Conservation (phyloP, 2,797 vertebrate species). For the Perodicticus potto region DNA sequence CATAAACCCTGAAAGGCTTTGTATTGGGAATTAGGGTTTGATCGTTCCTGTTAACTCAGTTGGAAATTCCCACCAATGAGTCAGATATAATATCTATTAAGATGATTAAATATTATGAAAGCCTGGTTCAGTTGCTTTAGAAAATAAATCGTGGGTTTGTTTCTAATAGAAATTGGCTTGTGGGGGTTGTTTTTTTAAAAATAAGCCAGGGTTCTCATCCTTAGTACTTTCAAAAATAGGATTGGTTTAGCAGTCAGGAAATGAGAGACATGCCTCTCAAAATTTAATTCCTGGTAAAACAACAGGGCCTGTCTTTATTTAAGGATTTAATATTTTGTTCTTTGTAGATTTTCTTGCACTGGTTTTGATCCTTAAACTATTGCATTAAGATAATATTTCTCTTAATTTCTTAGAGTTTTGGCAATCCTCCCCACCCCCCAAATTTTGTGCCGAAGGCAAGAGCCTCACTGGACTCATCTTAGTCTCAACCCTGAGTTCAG, state of each 20-base stretch:
- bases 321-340: neutral
- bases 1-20: neutral
- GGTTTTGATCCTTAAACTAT: neutral
- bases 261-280: neutral
- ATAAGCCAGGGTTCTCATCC: neutral
- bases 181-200: neutral
- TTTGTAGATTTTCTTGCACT: neutral
- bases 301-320: neutral
- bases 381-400: neutral
- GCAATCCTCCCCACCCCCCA: accelerated
- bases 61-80: neutral
- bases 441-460: neutral
- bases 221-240: neutral
- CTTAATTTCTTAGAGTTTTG: neutral
- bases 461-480: neutral
- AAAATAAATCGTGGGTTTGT: neutral
- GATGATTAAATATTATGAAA: neutral
- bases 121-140: neutral
- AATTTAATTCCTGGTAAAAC: slow-evolving; percentile 34
- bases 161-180: slow-evolving; percentile 28
- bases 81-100: neutral
- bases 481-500: neutral
- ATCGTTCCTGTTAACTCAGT: neutral
- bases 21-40: neutral
- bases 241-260: neutral